Base-by-base conservation (phyloP, 2,888 invertebrate genomes). In the Orthosia incerta region DNA sequence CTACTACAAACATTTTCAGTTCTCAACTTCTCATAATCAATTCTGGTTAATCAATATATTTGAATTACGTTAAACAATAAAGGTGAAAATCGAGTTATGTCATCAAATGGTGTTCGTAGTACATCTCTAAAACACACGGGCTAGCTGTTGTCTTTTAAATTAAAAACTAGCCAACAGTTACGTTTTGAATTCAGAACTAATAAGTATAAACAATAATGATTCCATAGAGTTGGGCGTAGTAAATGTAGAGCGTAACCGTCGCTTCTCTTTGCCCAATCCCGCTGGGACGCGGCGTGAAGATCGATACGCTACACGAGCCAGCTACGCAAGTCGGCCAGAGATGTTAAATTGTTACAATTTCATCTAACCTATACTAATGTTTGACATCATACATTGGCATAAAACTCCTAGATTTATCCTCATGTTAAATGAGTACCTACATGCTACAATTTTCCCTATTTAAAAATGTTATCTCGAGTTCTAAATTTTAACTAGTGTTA, bases 241-340 rank as follows among this genome's bases (percentile, higher is more conserved):
- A 55, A 57, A 60, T 48, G 65, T 71, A 46, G 62, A 66, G 26
- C 66, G 60, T 79, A 51, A 61, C 73, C 62, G 74, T 68, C 70
- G 78, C 59, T 78, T 70, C 83, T 83, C 79, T 73, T 73, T 48
- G 73, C 74, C 61, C 72, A 73, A 85, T 77, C 73, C 86, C 71
- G 75, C 48, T 60, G 85, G 82, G 85, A 83, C 76, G 76, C 72
- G 77, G 71, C 79, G 79, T 74, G 80, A 79, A 84, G 85, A 85
- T 85, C 85, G 77, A 85, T 85, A 85, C 82, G 69, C 59, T 63
- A 72, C 80, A 63, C 78, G 72, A 74, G 84, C 51, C 69, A 60
- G 84, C 75, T 76, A 84, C 79, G 77, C 71, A 86, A 69, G 71
- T 77, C 80, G 55, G 20, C 46, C 26, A 59, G 71, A 69, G 69